Percentiles rank a stretch among this genome's conserved stretches.
These are phyloP conservation scores for Periophthalmus modestus DNA, from an alignment of 2,113 vertebrate species.

Conservation along the genomic window DNA sequence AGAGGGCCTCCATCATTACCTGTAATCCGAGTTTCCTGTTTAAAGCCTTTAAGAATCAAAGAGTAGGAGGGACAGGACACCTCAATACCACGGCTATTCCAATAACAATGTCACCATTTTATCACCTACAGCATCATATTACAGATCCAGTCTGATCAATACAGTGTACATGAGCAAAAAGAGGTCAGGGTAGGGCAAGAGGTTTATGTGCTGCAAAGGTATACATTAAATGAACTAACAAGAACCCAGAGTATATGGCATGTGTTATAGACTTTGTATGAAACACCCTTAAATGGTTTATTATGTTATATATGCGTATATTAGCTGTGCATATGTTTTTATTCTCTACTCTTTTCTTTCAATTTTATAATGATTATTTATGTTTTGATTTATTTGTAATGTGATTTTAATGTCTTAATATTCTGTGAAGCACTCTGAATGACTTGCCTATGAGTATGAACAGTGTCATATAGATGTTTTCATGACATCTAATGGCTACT, in stretches of 20 bases:
- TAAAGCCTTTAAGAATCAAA: conserved; percentile 73
- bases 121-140: conserved; percentile 57
- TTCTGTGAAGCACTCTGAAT: too few species aligned
- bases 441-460: too few species aligned
- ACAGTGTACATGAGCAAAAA: conserved; percentile 46
- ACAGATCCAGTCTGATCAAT: conserved; percentile 60
- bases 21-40: conserved; percentile 79
- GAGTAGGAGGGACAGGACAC: conserved; percentile 60
- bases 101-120: conserved; percentile 65
- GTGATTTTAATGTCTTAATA: too few species aligned
- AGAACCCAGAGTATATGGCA: background rate
- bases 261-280: too few species aligned
- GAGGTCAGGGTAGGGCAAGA: conserved; percentile 10
- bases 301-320: too few species aligned
- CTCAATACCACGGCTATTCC: conserved; percentile 63
- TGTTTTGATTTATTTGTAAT: too few species aligned
- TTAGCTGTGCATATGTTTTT: too few species aligned
- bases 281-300: background rate
- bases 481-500: too few species aligned
- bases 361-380: too few species aligned
- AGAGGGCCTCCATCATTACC: conserved; percentile 73
- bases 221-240: background rate
- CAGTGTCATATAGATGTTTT: too few species aligned
- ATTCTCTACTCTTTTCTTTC: too few species aligned
- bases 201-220: background rate